Evolutionary conservation across 2,113 vertebrate genomes (phyloP), one percentile per base, ranked within the genome.

Genomic region (Emberiza fucata): DNA sequence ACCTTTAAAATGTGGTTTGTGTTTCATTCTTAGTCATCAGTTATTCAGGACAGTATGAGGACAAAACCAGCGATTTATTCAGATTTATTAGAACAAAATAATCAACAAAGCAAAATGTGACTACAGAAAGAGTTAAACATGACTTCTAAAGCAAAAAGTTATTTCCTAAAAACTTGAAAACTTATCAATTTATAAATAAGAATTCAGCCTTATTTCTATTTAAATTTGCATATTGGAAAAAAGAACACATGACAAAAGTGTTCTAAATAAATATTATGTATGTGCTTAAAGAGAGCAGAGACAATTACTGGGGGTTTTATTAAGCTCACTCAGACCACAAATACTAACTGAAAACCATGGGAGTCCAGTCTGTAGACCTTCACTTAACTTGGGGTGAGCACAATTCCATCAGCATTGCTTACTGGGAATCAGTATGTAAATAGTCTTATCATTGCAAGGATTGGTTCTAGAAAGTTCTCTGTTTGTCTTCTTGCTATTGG

Each of bases 191-290:
- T 45, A 12, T 48, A 59, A 68, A 37, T 4, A 72, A 18, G 37
- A 44, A 42, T 59, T 51, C 27, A n/a, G 6, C 6, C 8, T 31
- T 40, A 15, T 25, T 40, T 68, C 10, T 75, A 2, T 57, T 69
- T 66, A 29, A 25, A 22, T 11, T 3, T 18, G 23, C 9, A 29
- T 28, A 39, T 14, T 35, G 18, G 25, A 70, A 66, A 86, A 14
- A 75, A 14, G 2, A 42, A 64, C 64, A 79, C 1, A 0, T 56
- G 8, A 82, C 5, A 11, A 3, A 66, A 44, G 3, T 57, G 9
- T 71, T 84, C 7, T 24, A 78, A 81, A 71, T 25, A 76, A 86
- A 54, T 50, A 40, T 21, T 61, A 31, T 15, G 1, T 7, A 23
- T 57, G 18, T 73, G 20, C 24, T 81, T 61, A 68, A 65, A 66